A percentile compares a stretch with the other conserved stretches of the same genome.
These are phyloP conservation scores for Oligia fasciuncula DNA, from an alignment of 2,888 invertebrate species.

Conservation along the genomic window DNA sequence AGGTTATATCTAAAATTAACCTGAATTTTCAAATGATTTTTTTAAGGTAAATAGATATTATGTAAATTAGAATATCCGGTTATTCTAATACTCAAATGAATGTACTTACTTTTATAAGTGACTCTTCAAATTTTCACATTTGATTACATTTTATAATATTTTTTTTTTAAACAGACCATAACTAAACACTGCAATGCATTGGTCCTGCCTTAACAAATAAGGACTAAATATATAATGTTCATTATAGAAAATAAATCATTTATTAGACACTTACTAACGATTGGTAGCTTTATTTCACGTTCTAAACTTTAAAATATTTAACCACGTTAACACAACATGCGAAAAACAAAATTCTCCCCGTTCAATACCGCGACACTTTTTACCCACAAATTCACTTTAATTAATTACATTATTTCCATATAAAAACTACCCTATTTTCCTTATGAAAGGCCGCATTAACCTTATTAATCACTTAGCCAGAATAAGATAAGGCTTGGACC, in stretches of 20 bases:
- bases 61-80: no score
- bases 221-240: neutral
- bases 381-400: conserved; percentile 64
- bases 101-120: no score
- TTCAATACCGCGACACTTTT: conserved; percentile 41
- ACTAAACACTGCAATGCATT: neutral
- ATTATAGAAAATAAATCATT: neutral
- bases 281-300: no score
- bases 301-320: neutral
- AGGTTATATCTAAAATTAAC: neutral
- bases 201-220: neutral
- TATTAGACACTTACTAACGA: neutral
- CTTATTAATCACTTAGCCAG: conserved; percentile 71
- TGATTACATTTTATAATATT: no score
- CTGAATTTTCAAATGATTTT: neutral
- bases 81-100: no score
- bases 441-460: conserved; percentile 70
- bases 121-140: no score
- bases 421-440: conserved; percentile 70
- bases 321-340: neutral
- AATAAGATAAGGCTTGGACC: conserved; percentile 68
- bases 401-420: conserved; percentile 68
- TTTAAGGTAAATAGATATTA: no score
- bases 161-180: neutral
- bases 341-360: conserved; percentile 54